phyloP scores from a whole-genome alignment of 2,113 vertebrate species.

The Otis tarda region DNA sequence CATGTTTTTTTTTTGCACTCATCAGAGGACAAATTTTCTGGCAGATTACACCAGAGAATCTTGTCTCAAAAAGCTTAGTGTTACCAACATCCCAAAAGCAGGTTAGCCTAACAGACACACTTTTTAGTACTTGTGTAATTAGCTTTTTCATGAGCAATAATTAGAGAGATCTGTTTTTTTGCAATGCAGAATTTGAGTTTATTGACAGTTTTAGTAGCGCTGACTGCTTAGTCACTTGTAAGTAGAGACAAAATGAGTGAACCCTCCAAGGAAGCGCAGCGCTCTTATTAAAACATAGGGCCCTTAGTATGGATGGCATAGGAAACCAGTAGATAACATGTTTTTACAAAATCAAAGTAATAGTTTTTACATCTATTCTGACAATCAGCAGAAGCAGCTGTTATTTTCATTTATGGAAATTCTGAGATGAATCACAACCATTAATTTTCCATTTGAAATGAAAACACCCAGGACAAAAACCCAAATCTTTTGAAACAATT shows the following conservation, averaged over 20 bases:
- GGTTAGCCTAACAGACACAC: background rate
- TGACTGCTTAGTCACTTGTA: background rate
- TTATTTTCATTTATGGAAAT: constrained; percentile 32
- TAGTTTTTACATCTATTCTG: constrained; percentile 4
- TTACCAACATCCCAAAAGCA: background rate
- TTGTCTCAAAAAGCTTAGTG: background rate
- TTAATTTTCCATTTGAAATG: constrained; percentile 23
- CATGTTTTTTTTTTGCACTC: background rate
- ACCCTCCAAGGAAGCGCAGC: no score
- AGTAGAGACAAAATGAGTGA: background rate
- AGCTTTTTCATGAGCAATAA: background rate
- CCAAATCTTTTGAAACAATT: background rate
- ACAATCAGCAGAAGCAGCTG: constrained; percentile 38
- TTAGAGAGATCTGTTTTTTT: background rate
- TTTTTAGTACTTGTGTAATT: background rate
- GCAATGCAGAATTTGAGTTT: background rate
- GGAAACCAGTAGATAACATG: background rate
- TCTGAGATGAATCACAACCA: background rate
- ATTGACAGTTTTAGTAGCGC: background rate
- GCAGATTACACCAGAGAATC: background rate
- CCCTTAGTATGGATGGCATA: background rate
- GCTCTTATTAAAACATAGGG: background rate
- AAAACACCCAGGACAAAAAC: background rate
- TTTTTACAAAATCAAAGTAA: background rate
- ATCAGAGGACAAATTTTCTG: background rate